Conservation (phyloP, 2,797 vertebrate species). For the Falco rusticolus region DNA sequence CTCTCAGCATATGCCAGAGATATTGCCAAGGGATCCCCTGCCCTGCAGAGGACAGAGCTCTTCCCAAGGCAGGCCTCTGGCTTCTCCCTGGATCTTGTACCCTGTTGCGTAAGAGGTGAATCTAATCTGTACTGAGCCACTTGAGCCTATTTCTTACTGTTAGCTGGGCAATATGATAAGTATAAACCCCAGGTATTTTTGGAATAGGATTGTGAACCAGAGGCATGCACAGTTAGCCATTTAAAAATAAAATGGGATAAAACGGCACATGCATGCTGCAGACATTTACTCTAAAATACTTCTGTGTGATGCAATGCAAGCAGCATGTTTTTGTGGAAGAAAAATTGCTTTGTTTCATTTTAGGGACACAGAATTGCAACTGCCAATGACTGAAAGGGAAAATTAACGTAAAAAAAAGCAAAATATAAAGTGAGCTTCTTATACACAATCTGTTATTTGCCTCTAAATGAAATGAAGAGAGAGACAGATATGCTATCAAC, state of each 20-base stretch:
- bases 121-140: constrained; percentile 58
- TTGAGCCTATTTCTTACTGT: constrained; percentile 51
- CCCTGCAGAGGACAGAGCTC: neutral
- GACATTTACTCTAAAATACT: neutral
- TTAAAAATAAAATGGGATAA: constrained; percentile 36
- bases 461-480: neutral
- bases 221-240: neutral
- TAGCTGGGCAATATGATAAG: constrained; percentile 64
- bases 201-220: constrained; percentile 32
- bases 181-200: constrained; percentile 67
- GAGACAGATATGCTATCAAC: neutral
- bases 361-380: neutral
- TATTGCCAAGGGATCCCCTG: constrained; percentile 48
- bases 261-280: neutral
- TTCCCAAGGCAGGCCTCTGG: neutral
- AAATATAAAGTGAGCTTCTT: neutral
- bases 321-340: neutral
- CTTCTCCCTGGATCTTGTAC: constrained; percentile 15
- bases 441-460: neutral
- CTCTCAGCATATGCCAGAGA: neutral
- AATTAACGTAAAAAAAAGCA: neutral
- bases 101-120: constrained; percentile 50
- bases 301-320: neutral
- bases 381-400: neutral
- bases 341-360: neutral